phyloP scores from a whole-genome alignment of 1,140 invertebrate genomes.

The Galleria mellonella region DNA sequence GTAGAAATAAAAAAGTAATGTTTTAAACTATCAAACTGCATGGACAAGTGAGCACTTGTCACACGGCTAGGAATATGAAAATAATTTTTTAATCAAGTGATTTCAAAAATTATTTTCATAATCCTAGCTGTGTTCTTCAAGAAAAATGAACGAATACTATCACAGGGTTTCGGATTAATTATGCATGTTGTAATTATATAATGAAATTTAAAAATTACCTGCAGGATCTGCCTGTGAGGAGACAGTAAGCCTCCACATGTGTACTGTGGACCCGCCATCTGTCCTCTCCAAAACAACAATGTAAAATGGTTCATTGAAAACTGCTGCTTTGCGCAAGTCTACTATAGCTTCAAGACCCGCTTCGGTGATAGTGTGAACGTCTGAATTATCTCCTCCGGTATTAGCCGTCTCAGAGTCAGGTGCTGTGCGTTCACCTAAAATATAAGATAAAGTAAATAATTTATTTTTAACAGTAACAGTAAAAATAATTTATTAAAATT shows the following conservation, averaged over 20 bases:
- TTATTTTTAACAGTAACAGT: no score
- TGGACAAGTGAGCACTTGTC: no score
- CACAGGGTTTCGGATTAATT: no score
- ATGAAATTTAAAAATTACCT: slow-evolving; percentile 43
- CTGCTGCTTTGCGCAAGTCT: slow-evolving; percentile 87
- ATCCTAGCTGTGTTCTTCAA: no score
- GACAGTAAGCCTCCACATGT: slow-evolving; percentile 96
- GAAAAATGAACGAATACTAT: no score
- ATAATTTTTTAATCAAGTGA: no score
- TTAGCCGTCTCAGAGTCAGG: slow-evolving; percentile 41
- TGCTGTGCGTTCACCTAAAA: slow-evolving; percentile 48
- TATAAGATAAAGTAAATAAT: not conserved
- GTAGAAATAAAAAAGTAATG: not conserved
- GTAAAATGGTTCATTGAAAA: slow-evolving; percentile 96
- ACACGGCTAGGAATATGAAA: no score
- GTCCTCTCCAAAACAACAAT: slow-evolving; percentile 94
- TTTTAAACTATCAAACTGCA: not conserved
- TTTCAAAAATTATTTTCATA: no score
- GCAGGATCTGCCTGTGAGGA: slow-evolving; percentile 84
- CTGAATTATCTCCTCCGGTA: slow-evolving; percentile 42
- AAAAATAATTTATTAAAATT: not conserved
- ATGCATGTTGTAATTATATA: no score
- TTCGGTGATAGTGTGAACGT: slow-evolving; percentile 75
- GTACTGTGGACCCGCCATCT: slow-evolving; percentile 87
- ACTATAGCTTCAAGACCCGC: slow-evolving; percentile 89